Conservation (phyloP, 2,113 vertebrate species). For the Panurus biarmicus region DNA sequence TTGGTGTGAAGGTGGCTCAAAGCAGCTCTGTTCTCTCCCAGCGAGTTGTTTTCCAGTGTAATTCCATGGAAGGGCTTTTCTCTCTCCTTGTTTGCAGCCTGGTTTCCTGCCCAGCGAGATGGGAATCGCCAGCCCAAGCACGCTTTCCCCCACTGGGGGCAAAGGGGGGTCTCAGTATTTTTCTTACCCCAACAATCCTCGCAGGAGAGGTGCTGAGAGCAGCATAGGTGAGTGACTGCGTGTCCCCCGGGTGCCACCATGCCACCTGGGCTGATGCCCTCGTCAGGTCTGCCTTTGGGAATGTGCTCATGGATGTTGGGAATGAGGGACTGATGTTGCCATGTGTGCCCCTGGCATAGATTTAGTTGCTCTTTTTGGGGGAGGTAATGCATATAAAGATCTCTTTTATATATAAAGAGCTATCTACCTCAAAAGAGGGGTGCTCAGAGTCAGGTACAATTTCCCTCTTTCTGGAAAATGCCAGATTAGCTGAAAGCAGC, state of each 20-base stretch:
- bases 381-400: no score
- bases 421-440: background rate
- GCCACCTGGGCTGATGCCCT: background rate
- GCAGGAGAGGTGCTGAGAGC: constrained; percentile 87
- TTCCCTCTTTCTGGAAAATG: background rate
- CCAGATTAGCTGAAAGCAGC: background rate
- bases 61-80: background rate
- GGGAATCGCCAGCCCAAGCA: constrained; percentile 83
- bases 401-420: background rate
- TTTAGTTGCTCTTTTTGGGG: background rate
- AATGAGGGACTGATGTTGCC: background rate
- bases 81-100: constrained; percentile 64
- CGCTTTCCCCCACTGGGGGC: constrained; percentile 86
- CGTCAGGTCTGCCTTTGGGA: fast-evolving
- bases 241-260: background rate
- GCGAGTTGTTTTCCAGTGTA: background rate
- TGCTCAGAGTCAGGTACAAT: background rate
- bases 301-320: fast-evolving
- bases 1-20: background rate
- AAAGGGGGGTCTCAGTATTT: constrained; percentile 91
- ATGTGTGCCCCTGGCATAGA: background rate
- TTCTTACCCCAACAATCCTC: constrained; percentile 85
- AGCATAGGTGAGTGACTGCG: constrained; percentile 74
- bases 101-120: constrained; percentile 89
- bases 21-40: background rate